Evolutionary conservation across 2,113 vertebrate species (phyloP).

Genomic region (Xiphophorus hellerii): DNA sequence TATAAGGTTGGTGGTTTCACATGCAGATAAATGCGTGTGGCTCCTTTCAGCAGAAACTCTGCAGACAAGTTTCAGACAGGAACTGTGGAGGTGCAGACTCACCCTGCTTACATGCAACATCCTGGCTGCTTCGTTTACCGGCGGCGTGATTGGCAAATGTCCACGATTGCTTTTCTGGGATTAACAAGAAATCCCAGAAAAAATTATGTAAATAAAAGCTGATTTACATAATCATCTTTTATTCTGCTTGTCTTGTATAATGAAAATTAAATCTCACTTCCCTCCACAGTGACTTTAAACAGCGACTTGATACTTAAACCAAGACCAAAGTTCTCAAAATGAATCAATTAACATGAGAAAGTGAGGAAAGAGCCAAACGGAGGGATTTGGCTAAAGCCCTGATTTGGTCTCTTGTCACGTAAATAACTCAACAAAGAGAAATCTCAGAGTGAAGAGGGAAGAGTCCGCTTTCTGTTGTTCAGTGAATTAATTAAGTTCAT

Average conservation of each 20-base stretch:
- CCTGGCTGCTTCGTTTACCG: neutral
- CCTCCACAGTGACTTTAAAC: neutral
- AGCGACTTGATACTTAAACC: neutral
- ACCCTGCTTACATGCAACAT: too few relatives aligned
- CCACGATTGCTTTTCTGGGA: neutral
- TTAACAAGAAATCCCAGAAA: neutral
- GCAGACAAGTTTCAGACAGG: neutral
- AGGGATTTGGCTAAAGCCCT: slow-evolving; percentile 20
- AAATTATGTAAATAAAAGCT: too few relatives aligned
- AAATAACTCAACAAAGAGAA: slow-evolving; percentile 23
- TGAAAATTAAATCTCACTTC: neutral
- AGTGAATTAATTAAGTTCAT: slow-evolving; percentile 3
- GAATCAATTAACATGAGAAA: slow-evolving; percentile 11
- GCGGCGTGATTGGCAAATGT: neutral
- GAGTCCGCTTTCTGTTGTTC: slow-evolving; percentile 20
- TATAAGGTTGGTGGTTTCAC: neutral
- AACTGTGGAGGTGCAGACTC: slow-evolving; percentile 1
- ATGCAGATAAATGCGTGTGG: neutral
- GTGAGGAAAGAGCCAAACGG: slow-evolving; percentile 45
- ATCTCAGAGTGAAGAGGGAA: slow-evolving; percentile 13
- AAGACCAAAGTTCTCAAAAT: slow-evolving; percentile 6
- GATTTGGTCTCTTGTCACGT: slow-evolving; percentile 58
- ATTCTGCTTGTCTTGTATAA: neutral
- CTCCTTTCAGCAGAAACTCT: neutral
- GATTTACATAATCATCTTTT: neutral